Evolutionary conservation across 2,113 vertebrate species (phyloP).

Genomic region (Tautogolabrus adspersus): DNA sequence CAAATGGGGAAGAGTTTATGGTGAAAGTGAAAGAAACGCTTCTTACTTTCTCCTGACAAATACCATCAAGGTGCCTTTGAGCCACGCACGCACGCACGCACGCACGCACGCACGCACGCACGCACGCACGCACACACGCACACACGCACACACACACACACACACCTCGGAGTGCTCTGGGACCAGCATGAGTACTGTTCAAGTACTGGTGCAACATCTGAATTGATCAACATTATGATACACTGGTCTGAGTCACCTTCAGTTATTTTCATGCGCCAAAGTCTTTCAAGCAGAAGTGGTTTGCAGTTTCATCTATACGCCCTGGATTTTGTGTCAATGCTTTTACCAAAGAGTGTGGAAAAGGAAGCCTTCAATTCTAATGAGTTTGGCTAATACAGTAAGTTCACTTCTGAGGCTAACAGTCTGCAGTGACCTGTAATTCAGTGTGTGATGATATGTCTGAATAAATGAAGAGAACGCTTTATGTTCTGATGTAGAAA

Average conservation of each 20-base stretch:
- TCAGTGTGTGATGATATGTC: neutral
- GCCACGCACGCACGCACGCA: neutral
- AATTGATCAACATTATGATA: neutral
- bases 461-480: slow-evolving; percentile 7
- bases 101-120: neutral
- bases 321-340: neutral
- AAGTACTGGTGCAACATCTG: neutral
- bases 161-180: neutral
- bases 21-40: slow-evolving; percentile 15
- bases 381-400: neutral
- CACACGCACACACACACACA: too few species aligned
- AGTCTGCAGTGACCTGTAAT: neutral
- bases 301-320: neutral
- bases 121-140: too few species aligned
- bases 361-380: neutral
- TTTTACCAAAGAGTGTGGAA: neutral
- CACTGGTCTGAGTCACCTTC: neutral
- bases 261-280: neutral
- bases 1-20: slow-evolving; percentile 12
- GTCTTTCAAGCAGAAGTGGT: neutral
- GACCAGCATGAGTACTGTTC: neutral
- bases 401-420: neutral
- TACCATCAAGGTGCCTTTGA: slow-evolving; percentile 41
- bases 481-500: neutral
- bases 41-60: neutral